These are phyloP conservation scores for Brachionus angularis DNA, from an alignment of 1,140 invertebrate genomes.

Conservation along the genomic window DNA sequence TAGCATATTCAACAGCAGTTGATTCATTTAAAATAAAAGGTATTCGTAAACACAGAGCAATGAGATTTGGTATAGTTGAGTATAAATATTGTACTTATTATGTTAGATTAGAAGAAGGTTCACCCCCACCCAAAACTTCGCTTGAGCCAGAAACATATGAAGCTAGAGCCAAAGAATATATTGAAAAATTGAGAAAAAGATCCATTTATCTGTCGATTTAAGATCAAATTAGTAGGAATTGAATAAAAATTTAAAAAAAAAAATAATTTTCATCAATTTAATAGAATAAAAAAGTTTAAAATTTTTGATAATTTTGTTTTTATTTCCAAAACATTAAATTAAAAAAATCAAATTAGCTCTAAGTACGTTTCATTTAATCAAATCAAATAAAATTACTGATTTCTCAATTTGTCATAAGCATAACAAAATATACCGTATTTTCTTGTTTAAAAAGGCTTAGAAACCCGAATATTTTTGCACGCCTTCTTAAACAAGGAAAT, in stretches of 20 bases:
- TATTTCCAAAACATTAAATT: too few relatives aligned
- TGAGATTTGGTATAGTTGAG: conserved; percentile 66
- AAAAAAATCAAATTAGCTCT: too few relatives aligned
- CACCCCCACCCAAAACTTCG: conserved; percentile 65
- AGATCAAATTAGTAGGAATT: not conserved
- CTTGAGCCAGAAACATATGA: conserved; percentile 23
- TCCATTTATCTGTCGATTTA: conserved; percentile 42
- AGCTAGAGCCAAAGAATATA: conserved; percentile 34
- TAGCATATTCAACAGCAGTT: conserved; percentile 77
- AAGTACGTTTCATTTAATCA: too few relatives aligned
- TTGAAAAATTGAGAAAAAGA: conserved; percentile 33
- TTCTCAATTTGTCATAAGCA: too few relatives aligned
- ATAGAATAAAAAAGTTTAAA: not conserved
- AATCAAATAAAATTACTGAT: too few relatives aligned
- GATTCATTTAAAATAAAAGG: conserved; percentile 76
- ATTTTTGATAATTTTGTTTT: not conserved
- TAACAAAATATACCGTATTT: too few relatives aligned
- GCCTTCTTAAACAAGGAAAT: too few relatives aligned
- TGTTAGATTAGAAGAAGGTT: conserved; percentile 82
- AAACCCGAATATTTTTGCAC: too few relatives aligned
- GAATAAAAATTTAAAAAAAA: not conserved
- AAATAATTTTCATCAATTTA: conserved; percentile 6
- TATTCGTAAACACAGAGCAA: conserved; percentile 72
- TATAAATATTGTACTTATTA: conserved; percentile 82
- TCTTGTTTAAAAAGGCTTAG: too few relatives aligned